Conservation (phyloP, 1,140 invertebrate genomes). For the Cydia pomonella region DNA sequence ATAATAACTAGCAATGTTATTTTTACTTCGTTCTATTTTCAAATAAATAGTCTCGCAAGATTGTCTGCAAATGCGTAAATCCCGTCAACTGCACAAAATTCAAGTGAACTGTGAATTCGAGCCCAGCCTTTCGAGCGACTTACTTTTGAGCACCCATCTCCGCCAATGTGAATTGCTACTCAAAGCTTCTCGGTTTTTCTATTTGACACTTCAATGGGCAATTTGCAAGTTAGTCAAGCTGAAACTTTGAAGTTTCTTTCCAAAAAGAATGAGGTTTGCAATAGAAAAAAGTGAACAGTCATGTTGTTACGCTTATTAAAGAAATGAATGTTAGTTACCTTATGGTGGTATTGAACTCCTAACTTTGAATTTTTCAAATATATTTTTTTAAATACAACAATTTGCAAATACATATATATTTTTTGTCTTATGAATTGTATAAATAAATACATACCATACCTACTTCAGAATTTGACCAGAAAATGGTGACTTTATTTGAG, state of each 20-base stretch:
- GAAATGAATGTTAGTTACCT: too few species aligned
- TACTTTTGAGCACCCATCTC: background rate
- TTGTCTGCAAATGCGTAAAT: slow-evolving; percentile 8
- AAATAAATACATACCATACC: too few species aligned
- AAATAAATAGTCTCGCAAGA: background rate
- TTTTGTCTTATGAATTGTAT: too few species aligned
- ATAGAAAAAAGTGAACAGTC: background rate
- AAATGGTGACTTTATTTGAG: too few species aligned
- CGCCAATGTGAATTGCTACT: slow-evolving; percentile 14
- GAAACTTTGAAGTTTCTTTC: background rate
- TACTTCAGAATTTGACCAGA: too few species aligned
- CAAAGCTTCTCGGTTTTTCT: background rate
- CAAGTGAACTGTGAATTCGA: background rate
- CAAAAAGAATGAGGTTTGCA: background rate
- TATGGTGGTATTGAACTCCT: too few species aligned
- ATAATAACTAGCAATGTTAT: background rate
- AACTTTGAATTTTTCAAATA: too few species aligned
- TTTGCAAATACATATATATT: too few species aligned
- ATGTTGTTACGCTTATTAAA: background rate
- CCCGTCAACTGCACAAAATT: slow-evolving; percentile 11
- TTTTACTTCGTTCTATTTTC: background rate
- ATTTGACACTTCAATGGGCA: background rate
- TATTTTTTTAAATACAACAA: too few species aligned
- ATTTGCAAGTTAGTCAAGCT: background rate
- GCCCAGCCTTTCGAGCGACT: background rate